phyloP scores from a whole-genome alignment of 2,113 vertebrate genomes.

The Anguilla rostrata region DNA sequence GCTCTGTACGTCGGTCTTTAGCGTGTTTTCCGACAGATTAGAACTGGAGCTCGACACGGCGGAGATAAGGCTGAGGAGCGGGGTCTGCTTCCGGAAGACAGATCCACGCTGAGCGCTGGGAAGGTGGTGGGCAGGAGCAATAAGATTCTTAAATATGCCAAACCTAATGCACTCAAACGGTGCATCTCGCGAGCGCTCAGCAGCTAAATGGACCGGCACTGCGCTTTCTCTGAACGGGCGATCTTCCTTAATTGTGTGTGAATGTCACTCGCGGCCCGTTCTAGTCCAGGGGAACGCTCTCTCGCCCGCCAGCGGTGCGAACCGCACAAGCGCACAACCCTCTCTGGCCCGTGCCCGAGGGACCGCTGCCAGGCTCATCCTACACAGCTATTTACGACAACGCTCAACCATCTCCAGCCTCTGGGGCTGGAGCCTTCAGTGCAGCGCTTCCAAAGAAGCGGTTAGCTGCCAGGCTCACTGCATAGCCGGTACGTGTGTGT shows the following conservation, averaged over 20 bases:
- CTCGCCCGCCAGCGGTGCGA: not conserved
- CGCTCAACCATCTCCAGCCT: not conserved
- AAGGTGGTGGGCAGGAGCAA: not conserved
- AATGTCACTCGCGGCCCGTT: slow-evolving; percentile 14
- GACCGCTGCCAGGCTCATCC: not conserved
- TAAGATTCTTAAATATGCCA: slow-evolving; percentile 21
- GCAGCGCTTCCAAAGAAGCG: no score
- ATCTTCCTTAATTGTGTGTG: slow-evolving; percentile 30
- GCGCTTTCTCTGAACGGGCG: slow-evolving; percentile 25
- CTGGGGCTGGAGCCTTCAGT: not conserved
- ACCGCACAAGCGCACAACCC: not conserved
- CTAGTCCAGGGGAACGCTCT: not conserved
- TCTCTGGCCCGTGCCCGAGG: not conserved
- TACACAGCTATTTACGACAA: not conserved
- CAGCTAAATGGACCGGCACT: slow-evolving; percentile 20
- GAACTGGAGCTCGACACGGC: not conserved
- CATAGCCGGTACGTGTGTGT: no score
- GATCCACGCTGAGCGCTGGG: not conserved
- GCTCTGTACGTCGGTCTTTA: not conserved
- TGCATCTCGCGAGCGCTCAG: slow-evolving; percentile 10
- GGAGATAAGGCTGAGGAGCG: not conserved
- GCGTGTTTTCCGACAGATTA: slow-evolving; percentile 20
- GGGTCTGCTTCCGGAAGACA: not conserved
- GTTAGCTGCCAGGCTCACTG: no score
- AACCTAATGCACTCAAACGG: slow-evolving; percentile 7